phyloP scores from a whole-genome alignment of 2,113 vertebrate species.

The Alosa alosa region DNA sequence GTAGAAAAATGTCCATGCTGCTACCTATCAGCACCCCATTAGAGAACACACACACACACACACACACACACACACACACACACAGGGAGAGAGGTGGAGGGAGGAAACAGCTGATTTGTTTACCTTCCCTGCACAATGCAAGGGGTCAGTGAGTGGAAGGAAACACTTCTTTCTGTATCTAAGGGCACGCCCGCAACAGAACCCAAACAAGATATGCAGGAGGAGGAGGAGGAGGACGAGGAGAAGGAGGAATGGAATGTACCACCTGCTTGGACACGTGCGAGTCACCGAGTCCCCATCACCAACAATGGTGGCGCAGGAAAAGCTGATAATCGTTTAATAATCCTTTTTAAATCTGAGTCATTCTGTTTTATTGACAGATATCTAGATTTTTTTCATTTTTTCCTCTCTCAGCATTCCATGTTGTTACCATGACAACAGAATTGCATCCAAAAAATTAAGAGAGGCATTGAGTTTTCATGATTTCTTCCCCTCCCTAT shows the following conservation, averaged over 20 bases:
- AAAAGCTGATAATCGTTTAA: no score
- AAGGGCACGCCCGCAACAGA: constrained; percentile 70
- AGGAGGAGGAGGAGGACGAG: not conserved
- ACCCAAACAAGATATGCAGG: constrained; percentile 57
- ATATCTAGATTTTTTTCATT: not conserved
- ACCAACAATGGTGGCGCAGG: not conserved
- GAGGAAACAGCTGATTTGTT: constrained; percentile 65
- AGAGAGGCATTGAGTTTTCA: not conserved
- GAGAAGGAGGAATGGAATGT: not conserved
- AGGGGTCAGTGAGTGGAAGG: constrained; percentile 68
- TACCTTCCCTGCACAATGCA: constrained; percentile 48
- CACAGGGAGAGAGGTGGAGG: not conserved
- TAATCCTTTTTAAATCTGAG: no score
- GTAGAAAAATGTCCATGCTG: not conserved
- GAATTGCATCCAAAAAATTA: not conserved
- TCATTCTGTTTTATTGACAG: no score
- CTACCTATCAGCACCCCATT: constrained; percentile 14
- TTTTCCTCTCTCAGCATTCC: not conserved
- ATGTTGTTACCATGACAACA: not conserved
- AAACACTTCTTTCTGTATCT: constrained; percentile 69
- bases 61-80: constrained; percentile 39
- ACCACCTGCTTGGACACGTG: constrained; percentile 36
- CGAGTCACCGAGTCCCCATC: not conserved
- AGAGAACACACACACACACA: constrained; percentile 27
- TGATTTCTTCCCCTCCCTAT: not conserved